These are phyloP conservation scores for Agonopterix subpropinquella DNA, from an alignment of 2,888 invertebrate species.

Conservation along the genomic window DNA sequence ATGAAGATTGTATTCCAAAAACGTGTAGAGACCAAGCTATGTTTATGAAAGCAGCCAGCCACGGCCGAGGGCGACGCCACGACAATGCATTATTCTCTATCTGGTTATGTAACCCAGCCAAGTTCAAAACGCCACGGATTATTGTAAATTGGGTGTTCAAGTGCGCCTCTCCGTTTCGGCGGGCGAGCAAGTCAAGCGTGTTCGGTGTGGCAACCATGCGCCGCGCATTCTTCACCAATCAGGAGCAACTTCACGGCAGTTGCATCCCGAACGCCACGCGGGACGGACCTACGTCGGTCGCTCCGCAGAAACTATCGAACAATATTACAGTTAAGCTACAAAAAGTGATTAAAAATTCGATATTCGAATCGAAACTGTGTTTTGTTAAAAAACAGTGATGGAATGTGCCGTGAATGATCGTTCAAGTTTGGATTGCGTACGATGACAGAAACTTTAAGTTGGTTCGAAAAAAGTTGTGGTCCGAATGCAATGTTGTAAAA, in stretches of 20 bases:
- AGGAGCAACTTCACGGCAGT: conserved; percentile 67
- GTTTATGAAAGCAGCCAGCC: conserved; percentile 43
- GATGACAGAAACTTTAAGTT: conserved; percentile 69
- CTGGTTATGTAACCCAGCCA: conserved; percentile 64
- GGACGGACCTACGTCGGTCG: conserved; percentile 51
- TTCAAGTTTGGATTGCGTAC: conserved; percentile 37
- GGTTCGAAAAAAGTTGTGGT: conserved; percentile 60
- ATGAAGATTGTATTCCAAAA: conserved; percentile 51
- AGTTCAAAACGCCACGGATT: conserved; percentile 38
- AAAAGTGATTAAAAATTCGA: conserved; percentile 44
- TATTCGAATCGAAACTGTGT: conserved; percentile 26
- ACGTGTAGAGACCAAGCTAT: conserved; percentile 29
- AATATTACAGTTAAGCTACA: conserved; percentile 58
- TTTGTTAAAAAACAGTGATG: conserved; percentile 45
- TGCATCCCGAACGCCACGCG: conserved; percentile 49
- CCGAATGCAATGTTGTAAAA: conserved; percentile 63
- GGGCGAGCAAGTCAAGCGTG: conserved; percentile 53
- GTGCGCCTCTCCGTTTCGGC: conserved; percentile 47
- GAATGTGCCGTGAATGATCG: conserved; percentile 38
- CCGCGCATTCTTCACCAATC: conserved; percentile 72
- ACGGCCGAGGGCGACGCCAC: conserved; percentile 66
- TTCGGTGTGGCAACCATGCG: conserved; percentile 72
- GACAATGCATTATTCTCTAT: conserved; percentile 69
- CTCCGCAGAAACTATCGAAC: conserved; percentile 54
- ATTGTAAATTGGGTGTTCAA: conserved; percentile 40